These are phyloP conservation scores for Ptiloglossa arizonensis DNA, from an alignment of 1,140 invertebrate species.

Conservation along the genomic window DNA sequence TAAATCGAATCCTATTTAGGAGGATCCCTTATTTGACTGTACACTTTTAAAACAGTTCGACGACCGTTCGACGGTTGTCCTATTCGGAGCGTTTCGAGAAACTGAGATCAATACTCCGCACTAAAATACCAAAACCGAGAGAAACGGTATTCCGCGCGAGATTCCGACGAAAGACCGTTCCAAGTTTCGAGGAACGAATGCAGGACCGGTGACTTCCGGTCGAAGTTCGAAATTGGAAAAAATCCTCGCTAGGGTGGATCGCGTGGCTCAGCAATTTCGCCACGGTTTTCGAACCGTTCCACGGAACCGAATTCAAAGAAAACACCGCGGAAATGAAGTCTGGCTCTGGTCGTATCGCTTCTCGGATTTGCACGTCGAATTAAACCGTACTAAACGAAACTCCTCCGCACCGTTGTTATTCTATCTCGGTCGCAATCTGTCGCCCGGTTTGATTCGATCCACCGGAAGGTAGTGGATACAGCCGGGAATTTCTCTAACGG, in stretches of 20 bases:
- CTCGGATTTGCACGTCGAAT: conserved; percentile 12
- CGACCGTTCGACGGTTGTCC: too few relatives aligned
- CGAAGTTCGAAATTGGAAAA: conserved; percentile 5
- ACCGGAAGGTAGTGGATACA: not conserved
- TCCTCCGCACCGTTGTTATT: not conserved
- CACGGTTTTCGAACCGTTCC: not conserved
- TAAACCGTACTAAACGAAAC: not conserved
- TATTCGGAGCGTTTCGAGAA: too few relatives aligned
- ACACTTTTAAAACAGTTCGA: too few relatives aligned
- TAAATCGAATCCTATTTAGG: too few relatives aligned
- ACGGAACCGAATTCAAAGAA: not conserved
- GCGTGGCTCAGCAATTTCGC: not conserved
- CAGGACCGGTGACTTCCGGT: not conserved
- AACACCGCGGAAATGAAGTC: conserved; percentile 12
- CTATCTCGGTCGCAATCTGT: not conserved
- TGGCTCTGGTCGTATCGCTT: not conserved
- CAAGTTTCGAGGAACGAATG: too few relatives aligned
- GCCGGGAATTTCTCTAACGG: too few relatives aligned
- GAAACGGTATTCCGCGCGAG: too few relatives aligned
- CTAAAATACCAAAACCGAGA: too few relatives aligned
- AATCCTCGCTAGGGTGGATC: not conserved
- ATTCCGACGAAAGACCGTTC: too few relatives aligned
- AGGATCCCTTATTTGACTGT: too few relatives aligned
- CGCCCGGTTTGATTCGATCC: not conserved
- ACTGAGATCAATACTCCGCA: too few relatives aligned